phyloP scores from a whole-genome alignment of 2,888 invertebrate genomes.

The Scotopteryx bipunctaria region DNA sequence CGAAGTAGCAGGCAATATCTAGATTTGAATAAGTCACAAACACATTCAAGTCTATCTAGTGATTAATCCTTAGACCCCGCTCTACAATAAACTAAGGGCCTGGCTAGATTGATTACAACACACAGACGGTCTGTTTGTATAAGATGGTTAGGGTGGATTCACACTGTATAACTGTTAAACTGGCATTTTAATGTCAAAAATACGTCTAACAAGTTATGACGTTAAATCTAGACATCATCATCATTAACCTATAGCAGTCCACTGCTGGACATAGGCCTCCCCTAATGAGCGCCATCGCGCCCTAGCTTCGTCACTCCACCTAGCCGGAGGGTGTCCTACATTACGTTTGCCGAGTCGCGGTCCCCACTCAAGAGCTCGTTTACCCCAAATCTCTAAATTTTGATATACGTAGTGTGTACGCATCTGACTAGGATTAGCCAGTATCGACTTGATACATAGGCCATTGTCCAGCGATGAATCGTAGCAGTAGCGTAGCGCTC shows the following conservation, averaged over 20 bases:
- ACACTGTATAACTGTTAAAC: not conserved
- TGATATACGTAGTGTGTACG: not conserved
- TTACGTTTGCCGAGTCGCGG: too few species aligned
- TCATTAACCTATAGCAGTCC: too few species aligned
- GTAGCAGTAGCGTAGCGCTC: slow-evolving; percentile 38
- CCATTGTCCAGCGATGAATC: slow-evolving; percentile 58
- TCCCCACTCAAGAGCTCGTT: too few species aligned
- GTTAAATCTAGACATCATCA: too few species aligned
- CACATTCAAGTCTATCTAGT: not conserved
- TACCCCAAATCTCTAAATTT: too few species aligned
- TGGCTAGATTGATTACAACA: slow-evolving; percentile 30
- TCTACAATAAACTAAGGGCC: slow-evolving; percentile 19
- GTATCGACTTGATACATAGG: slow-evolving; percentile 67
- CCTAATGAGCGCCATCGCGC: too few species aligned
- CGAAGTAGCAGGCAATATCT: too few species aligned
- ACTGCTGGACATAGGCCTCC: too few species aligned
- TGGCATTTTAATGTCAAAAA: not conserved
- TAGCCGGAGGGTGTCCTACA: too few species aligned
- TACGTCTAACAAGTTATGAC: too few species aligned
- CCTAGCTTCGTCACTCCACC: too few species aligned
- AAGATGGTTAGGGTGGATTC: slow-evolving; percentile 13
- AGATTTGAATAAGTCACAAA: too few species aligned
- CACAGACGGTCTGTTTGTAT: slow-evolving; percentile 29
- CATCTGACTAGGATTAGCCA: slow-evolving; percentile 47
- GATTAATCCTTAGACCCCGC: slow-evolving; percentile 23